Evolutionary conservation across 2,888 invertebrate species (phyloP).

Genomic region (Iphiclides podalirius): DNA sequence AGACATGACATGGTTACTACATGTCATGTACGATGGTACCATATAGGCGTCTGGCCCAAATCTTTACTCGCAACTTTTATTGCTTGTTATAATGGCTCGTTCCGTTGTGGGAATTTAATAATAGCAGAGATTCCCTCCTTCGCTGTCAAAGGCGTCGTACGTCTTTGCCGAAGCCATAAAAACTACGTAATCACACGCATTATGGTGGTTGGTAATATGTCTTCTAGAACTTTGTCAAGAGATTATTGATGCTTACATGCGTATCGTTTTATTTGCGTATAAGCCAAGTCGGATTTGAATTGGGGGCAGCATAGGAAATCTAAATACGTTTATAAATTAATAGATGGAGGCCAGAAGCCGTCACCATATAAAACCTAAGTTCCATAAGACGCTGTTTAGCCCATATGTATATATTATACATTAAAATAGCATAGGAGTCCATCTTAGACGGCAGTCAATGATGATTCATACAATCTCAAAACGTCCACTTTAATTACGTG

Average conservation of each 20-base stretch:
- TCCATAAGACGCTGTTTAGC: no score
- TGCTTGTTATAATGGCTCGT: not conserved
- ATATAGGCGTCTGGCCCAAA: not conserved
- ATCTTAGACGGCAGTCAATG: no score
- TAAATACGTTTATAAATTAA: no score
- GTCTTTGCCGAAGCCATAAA: constrained; percentile 20
- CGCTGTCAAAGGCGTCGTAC: constrained; percentile 2
- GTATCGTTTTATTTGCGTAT: not conserved
- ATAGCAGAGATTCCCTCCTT: not conserved
- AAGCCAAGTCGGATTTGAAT: not conserved
- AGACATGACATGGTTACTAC: no score
- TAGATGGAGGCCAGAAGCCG: no score
- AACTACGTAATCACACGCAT: constrained; percentile 4
- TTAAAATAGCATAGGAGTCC: no score
- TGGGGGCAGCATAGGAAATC: no score
- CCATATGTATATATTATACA: no score
- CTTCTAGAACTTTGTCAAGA: constrained; percentile 13
- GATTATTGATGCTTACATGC: constrained; percentile 9
- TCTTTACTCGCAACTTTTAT: not conserved
- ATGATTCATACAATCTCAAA: no score
- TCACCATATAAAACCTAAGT: no score
- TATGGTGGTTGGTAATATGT: constrained; percentile 8
- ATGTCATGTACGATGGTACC: no score
- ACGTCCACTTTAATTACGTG: no score
- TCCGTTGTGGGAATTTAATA: not conserved